phyloP scores from a whole-genome alignment of 2,888 invertebrate genomes.

The Pyrrhosoma nymphula region DNA sequence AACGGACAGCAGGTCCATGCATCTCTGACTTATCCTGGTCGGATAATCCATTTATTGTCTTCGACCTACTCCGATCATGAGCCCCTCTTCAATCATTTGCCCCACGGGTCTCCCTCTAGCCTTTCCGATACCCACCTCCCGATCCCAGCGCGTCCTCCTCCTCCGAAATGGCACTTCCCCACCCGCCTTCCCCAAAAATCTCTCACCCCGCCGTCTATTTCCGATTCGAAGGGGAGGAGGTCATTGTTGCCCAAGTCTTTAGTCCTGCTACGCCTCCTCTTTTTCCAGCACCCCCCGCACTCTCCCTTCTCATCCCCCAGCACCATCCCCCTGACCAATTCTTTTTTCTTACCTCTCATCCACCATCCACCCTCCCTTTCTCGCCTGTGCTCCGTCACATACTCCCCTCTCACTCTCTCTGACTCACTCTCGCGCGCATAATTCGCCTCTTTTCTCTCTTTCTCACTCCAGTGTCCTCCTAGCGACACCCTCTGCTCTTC shows the following conservation, averaged over 20 bases:
- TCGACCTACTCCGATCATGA: not conserved
- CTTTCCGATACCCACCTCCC: not conserved
- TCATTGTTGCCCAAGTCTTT: slow-evolving; percentile 52
- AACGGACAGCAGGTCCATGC: too few relatives aligned
- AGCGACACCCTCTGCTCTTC: not conserved
- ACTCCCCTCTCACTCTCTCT: not conserved
- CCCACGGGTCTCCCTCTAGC: not conserved
- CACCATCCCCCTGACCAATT: slow-evolving; percentile 25
- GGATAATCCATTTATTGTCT: not conserved
- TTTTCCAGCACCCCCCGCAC: not conserved
- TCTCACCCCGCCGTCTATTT: not conserved
- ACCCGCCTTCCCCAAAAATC: not conserved
- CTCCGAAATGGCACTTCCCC: not conserved
- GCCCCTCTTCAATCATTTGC: not conserved
- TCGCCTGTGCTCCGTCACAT: not conserved
- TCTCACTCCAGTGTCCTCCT: not conserved
- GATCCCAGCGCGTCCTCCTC: not conserved
- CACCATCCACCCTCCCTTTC: not conserved
- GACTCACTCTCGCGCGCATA: slow-evolving; percentile 23
- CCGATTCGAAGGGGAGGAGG: not conserved
- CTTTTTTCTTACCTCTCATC: slow-evolving; percentile 13
- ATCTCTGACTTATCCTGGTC: too few relatives aligned
- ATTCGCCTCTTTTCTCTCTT: not conserved
- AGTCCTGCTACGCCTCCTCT: slow-evolving; percentile 58
- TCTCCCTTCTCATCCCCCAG: not conserved